Evolutionary conservation across 2,113 vertebrate species (phyloP).

Genomic region (Cynoglossus semilaevis): DNA sequence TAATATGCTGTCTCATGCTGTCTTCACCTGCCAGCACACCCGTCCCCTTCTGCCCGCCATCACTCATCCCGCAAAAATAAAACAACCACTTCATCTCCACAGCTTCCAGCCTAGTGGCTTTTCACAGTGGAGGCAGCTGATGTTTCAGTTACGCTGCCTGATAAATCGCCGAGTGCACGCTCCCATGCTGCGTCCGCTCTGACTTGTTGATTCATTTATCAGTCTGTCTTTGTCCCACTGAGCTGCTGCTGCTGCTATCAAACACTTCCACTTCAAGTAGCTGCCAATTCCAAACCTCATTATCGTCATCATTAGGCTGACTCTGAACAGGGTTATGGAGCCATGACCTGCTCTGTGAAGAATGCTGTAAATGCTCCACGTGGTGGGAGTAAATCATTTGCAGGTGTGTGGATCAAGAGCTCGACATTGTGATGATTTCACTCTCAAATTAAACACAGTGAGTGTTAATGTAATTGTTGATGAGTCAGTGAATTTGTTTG

Average conservation of each 20-base stretch:
- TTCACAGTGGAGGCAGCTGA: background rate
- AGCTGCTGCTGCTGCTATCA: slow-evolving; percentile 22
- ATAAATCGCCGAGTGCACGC: slow-evolving; percentile 31
- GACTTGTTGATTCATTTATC: slow-evolving; percentile 44
- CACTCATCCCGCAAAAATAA: no score
- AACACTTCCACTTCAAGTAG: slow-evolving; percentile 6
- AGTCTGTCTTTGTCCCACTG: slow-evolving; percentile 12
- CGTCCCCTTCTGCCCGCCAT: no score
- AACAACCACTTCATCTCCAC: no score
- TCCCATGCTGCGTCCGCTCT: slow-evolving; percentile 4
- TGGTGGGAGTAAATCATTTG: no score
- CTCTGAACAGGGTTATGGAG: slow-evolving; percentile 30
- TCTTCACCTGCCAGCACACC: no score
- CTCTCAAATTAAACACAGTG: no score
- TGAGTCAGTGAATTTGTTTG: no score
- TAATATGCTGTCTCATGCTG: no score
- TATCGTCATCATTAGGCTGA: slow-evolving; percentile 24
- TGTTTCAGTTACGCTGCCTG: slow-evolving; percentile 2
- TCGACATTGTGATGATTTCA: no score
- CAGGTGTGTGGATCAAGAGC: no score
- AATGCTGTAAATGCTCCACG: slow-evolving; percentile 2
- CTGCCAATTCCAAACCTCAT: slow-evolving; percentile 29
- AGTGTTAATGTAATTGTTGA: no score
- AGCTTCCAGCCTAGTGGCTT: no score
- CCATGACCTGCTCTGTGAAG: slow-evolving; percentile 15